A percentile compares a stretch with the other conserved stretches of the same genome.
Conservation (phyloP, 1,140 invertebrate species). For the Phortica variegata region DNA sequence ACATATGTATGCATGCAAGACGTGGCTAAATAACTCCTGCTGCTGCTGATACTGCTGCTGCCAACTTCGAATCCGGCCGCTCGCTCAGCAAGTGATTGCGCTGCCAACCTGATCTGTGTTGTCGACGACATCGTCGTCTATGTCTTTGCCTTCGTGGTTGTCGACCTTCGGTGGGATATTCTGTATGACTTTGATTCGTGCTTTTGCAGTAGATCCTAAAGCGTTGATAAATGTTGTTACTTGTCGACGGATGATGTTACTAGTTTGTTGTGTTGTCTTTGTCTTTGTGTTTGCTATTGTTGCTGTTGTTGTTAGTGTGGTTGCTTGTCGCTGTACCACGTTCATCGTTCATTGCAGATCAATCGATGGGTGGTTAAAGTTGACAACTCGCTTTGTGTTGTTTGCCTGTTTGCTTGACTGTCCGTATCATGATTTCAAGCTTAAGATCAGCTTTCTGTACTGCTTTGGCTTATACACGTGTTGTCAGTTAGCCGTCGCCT, state of each 20-base stretch:
- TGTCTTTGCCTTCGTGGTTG: constrained; percentile 8
- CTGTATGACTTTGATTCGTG: constrained; percentile 21
- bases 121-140: not conserved
- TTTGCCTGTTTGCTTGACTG: too few relatives aligned
- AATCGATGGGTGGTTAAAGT: constrained; percentile 53
- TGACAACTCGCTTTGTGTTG: constrained; percentile 47
- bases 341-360: constrained; percentile 10
- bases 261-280: too few relatives aligned
- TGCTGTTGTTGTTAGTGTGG: constrained; percentile 11
- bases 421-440: too few relatives aligned
- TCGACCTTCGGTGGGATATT: not conserved
- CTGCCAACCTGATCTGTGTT: constrained; percentile 8
- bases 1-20: constrained; percentile 9
- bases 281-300: constrained; percentile 34
- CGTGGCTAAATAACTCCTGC: constrained; percentile 7
- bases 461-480: constrained; percentile 5
- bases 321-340: constrained; percentile 25
- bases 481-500: constrained; percentile 17
- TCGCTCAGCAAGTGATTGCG: not conserved
- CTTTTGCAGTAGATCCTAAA: constrained; percentile 43
- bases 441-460: constrained; percentile 25
- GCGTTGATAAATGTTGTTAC: constrained; percentile 55
- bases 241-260: constrained; percentile 24
- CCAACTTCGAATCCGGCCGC: constrained; percentile 4
- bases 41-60: constrained; percentile 26